A percentile compares a stretch with the other conserved stretches of the same genome.
Evolutionary conservation across 2,113 vertebrate species (phyloP).

Genomic region (Brachionichthys hirsutus): DNA sequence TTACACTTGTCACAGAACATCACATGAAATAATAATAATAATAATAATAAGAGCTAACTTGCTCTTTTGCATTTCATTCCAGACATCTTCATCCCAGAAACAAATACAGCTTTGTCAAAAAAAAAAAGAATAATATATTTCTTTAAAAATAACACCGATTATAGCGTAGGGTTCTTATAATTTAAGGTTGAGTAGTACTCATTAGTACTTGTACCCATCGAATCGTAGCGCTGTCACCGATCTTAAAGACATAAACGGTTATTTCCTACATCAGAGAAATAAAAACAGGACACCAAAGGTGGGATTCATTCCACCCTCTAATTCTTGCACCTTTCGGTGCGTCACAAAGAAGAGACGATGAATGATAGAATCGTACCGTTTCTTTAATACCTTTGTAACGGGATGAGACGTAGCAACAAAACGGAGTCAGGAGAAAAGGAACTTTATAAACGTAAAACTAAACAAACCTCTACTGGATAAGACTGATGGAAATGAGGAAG

Average conservation of each 20-base stretch:
- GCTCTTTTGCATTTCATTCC: slow-evolving; percentile 59
- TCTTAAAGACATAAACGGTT: slow-evolving; percentile 13
- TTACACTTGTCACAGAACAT: slow-evolving; percentile 73
- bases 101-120: slow-evolving; percentile 50
- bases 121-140: too few species aligned
- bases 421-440: too few species aligned
- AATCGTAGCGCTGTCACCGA: neutral
- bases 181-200: neutral
- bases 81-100: slow-evolving; percentile 48
- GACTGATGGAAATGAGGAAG: too few species aligned
- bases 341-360: slow-evolving; percentile 3
- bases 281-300: neutral
- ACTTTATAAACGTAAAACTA: too few species aligned
- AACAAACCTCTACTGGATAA: too few species aligned
- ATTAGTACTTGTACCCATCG: neutral
- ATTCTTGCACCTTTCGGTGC: slow-evolving; percentile 9
- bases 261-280: slow-evolving; percentile 16
- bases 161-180: slow-evolving; percentile 1
- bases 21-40: slow-evolving; percentile 55
- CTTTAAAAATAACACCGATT: slow-evolving; percentile 24
- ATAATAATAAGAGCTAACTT: slow-evolving; percentile 40
- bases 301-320: neutral
- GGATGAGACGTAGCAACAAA: slow-evolving; percentile 26
- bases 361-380: slow-evolving; percentile 6
- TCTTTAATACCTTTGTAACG: slow-evolving; percentile 23